Evolutionary conservation across 2,888 invertebrate genomes (phyloP).

Genomic region (Drosophila yooni): DNA sequence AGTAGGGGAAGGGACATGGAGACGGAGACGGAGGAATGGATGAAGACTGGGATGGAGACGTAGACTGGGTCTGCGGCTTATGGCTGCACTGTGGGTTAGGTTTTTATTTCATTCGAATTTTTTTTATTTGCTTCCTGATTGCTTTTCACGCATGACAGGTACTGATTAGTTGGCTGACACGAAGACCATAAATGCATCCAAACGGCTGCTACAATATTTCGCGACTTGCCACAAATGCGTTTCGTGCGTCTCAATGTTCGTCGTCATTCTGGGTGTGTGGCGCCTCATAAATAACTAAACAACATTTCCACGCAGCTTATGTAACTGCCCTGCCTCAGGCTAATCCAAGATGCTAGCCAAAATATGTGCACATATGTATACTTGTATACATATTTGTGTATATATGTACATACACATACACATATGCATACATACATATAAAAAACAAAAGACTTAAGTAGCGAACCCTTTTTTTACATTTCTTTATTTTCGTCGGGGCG

Average conservation of each 20-base stretch:
- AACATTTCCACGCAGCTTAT: conserved; percentile 35
- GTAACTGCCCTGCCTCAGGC: conserved; percentile 31
- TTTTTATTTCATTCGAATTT: conserved; percentile 24
- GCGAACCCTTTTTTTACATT: conserved; percentile 49
- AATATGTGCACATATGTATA: background rate
- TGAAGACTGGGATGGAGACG: conserved; percentile 1
- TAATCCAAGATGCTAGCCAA: conserved; percentile 10
- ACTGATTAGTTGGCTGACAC: conserved; percentile 72
- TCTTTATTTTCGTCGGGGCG: conserved; percentile 37
- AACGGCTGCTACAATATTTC: conserved; percentile 44
- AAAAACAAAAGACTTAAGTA: conserved; percentile 69
- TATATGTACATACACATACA: background rate
- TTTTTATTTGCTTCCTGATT: conserved; percentile 68
- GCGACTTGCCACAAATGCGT: conserved; percentile 46
- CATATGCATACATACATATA: background rate
- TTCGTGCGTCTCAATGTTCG: conserved; percentile 7
- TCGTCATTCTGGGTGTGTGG: conserved; percentile 52
- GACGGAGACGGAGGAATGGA: background rate
- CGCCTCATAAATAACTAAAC: conserved; percentile 62
- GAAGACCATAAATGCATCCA: conserved; percentile 48
- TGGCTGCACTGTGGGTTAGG: conserved; percentile 44
- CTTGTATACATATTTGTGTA: background rate
- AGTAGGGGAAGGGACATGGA: background rate
- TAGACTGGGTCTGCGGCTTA: conserved; percentile 9
- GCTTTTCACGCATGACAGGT: conserved; percentile 74